Base-by-base conservation (phyloP, 2,113 vertebrate genomes). In the Clarias gariepinus region DNA sequence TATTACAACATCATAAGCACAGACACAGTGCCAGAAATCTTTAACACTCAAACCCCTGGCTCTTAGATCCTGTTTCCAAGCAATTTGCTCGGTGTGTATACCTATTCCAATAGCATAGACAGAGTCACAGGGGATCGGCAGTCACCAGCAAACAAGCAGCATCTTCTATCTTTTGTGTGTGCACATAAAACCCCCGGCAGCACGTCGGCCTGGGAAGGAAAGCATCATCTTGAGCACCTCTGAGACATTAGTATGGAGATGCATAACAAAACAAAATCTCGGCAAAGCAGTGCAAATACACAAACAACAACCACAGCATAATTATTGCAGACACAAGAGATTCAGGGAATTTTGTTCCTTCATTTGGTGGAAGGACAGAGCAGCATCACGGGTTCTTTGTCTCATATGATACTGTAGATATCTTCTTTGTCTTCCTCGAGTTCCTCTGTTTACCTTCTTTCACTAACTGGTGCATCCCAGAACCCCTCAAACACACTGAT, bases 161-260 rank as follows among this genome's bases (percentile, higher is more conserved):
- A 25, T 68, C n/a, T 71, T 53, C 36, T 73, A 47, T 74, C 21
- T 74, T 74, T 21, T 33, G n/a, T 68, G 63, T 81, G 53, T 68
- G 79, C 86, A 81, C 74, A 84, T 87, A 83, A 71, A 84, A 63
- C 55, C 33, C 74, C 82, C 55, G 30, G 66, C 71, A 41, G 77
- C 58, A 64, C 76, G 30, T 15, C 15, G n/a, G 47, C n/a, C 76
- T 18, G 57, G 41, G 52, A 71, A 80, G 11, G 52, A 47, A 81
- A 86, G 78, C 58, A 85, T 86, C 82, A 88, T 88, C 89, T 87
- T 92, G 89, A 90, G 85, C 30, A 68, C 71, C 74, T 89, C 78
- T n/a, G 85, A 89, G 77, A 86, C 81, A 61, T 71, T 68, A 87
- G 77, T 76, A 33, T 30, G 66, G 57, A 74, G 77, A 80, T 57